phyloP scores from a whole-genome alignment of 2,113 vertebrate species.

The Zosterops borbonicus region DNA sequence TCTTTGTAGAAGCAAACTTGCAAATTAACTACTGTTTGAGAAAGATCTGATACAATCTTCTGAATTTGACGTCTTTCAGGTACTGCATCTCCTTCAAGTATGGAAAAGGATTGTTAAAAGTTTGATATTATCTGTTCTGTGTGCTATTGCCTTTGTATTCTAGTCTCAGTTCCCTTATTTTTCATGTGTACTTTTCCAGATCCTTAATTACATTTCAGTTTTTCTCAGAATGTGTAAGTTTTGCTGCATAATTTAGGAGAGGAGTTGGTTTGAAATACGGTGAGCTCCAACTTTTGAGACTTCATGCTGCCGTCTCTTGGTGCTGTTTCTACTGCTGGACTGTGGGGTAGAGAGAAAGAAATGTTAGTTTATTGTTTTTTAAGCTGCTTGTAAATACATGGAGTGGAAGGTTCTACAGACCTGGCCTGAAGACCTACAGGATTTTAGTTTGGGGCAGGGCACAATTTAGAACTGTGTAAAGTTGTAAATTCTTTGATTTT shows the following conservation, averaged over 20 bases:
- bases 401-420: background rate
- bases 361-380: background rate
- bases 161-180: background rate
- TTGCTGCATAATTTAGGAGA: background rate
- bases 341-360: background rate
- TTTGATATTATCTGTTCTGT: background rate
- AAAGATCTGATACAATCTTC: background rate
- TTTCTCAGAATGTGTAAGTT: background rate
- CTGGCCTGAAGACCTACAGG: background rate
- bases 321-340: background rate
- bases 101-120: background rate
- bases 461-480: background rate
- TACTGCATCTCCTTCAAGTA: background rate
- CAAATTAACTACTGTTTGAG: background rate
- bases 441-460: background rate
- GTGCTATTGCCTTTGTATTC: background rate
- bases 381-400: background rate
- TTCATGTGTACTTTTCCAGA: background rate
- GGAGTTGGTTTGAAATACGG: background rate
- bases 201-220: background rate
- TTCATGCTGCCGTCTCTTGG: accelerated
- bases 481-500: background rate
- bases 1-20: background rate
- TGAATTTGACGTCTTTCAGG: background rate
- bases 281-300: background rate